Percentiles rank a stretch among this genome's conserved stretches.
phyloP scores from a whole-genome alignment of 2,113 vertebrate species.

The Rousettus leschenaultii region DNA sequence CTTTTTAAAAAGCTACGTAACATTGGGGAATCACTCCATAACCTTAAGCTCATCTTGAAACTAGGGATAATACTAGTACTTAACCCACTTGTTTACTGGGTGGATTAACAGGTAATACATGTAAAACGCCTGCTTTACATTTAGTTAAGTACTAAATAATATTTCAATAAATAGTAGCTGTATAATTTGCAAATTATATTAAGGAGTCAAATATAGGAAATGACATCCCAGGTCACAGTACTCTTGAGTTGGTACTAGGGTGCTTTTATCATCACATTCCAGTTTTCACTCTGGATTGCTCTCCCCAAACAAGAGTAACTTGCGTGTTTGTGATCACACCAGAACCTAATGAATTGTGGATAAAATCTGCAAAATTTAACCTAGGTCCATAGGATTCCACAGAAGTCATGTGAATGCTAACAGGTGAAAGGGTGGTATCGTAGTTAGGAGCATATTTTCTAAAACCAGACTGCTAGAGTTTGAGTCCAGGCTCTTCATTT shows the following conservation, averaged over 20 bases:
- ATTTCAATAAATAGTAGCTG: neutral
- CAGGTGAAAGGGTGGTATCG: neutral
- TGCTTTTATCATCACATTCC: neutral
- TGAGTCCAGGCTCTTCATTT: neutral
- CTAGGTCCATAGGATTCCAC: neutral
- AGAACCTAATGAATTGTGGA: neutral
- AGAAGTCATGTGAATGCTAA: neutral
- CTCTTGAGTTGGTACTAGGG: neutral
- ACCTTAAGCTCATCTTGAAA: neutral
- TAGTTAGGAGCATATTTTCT: neutral
- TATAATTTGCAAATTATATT: neutral
- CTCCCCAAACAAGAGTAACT: neutral
- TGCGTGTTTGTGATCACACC: neutral
- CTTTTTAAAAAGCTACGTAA: neutral
- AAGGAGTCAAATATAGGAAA: neutral
- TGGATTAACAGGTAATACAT: neutral
- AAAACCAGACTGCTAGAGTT: neutral
- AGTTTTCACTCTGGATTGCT: neutral
- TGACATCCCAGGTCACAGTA: neutral
- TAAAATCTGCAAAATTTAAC: neutral
- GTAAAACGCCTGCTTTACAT: neutral
- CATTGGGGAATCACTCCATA: neutral
- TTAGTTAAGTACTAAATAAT: neutral
- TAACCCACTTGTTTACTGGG: neutral
- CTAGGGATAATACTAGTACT: neutral